These are phyloP conservation scores for Ichneumon xanthorius DNA, from an alignment of 2,888 invertebrate genomes.

Conservation along the genomic window DNA sequence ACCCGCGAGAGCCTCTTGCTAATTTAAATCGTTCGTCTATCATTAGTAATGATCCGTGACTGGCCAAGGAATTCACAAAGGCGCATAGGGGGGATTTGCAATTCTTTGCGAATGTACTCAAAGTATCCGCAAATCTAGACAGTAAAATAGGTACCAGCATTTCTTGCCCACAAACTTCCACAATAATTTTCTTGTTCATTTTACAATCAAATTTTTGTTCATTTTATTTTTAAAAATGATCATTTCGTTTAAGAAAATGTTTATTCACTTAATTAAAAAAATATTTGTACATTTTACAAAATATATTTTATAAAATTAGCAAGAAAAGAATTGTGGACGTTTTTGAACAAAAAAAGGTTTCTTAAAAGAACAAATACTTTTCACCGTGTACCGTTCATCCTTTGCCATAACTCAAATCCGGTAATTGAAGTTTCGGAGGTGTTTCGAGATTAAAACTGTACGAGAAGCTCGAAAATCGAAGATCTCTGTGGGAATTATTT, in stretches of 20 bases:
- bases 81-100: neutral
- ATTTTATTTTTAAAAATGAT: too few relatives aligned
- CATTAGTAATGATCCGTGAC: conserved; percentile 75
- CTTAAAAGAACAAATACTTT: neutral
- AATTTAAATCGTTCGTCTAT: conserved; percentile 74
- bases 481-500: neutral
- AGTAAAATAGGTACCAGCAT: neutral
- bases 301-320: too few relatives aligned
- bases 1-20: conserved; percentile 62
- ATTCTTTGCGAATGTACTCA: conserved; percentile 3
- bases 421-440: too few relatives aligned
- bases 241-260: too few relatives aligned
- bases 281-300: too few relatives aligned
- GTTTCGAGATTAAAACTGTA: neutral
- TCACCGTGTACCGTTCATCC: neutral
- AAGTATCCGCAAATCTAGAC: neutral
- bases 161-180: neutral
- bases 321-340: too few relatives aligned
- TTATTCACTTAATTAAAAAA: too few relatives aligned
- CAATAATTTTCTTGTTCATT: too few relatives aligned
- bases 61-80: conserved; percentile 37
- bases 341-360: too few relatives aligned
- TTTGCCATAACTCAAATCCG: conserved; percentile 5
- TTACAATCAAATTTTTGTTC: too few relatives aligned
- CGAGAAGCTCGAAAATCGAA: neutral